These are phyloP conservation scores for Thalassaphorura encarpata DNA, from an alignment of 1,140 invertebrate genomes.

Conservation along the genomic window DNA sequence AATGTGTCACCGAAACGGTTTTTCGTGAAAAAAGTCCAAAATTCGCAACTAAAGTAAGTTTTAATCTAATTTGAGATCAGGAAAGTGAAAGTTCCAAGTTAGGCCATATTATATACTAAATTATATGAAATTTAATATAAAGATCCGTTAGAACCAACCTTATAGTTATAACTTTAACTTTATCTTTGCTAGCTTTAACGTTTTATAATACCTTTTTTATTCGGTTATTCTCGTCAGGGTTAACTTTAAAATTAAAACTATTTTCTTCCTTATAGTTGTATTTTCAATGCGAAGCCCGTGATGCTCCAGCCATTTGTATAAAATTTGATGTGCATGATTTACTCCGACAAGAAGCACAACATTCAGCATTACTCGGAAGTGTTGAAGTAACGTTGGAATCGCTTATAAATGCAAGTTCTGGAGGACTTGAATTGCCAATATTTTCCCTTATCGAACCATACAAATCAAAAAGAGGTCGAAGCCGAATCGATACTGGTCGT, in stretches of 20 bases:
- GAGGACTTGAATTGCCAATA: conserved; percentile 1
- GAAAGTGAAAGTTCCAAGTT: no score
- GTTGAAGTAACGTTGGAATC: conserved; percentile 1
- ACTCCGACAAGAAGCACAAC: background rate
- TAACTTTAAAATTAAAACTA: background rate
- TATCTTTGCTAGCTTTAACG: no score
- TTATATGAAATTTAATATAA: no score
- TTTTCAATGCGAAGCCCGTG: conserved; percentile 4
- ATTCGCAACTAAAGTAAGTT: conserved; percentile 3
- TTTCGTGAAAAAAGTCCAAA: conserved; percentile 7
- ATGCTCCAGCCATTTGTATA: conserved; percentile 1
- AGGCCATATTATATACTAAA: no score
- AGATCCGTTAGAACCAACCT: no score
- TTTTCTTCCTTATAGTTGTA: background rate
- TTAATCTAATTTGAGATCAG: no score
- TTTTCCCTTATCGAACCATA: background rate
- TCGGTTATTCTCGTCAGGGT: no score
- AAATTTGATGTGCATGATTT: conserved; percentile 8
- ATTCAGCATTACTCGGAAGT: background rate
- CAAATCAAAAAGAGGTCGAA: conserved; percentile 7
- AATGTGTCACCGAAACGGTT: conserved; percentile 11
- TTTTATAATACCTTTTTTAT: no score
- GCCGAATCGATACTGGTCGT: background rate
- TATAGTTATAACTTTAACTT: no score
- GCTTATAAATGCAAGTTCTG: background rate